Conservation (phyloP, 2,797 vertebrate genomes). For the Falco concolor region DNA sequence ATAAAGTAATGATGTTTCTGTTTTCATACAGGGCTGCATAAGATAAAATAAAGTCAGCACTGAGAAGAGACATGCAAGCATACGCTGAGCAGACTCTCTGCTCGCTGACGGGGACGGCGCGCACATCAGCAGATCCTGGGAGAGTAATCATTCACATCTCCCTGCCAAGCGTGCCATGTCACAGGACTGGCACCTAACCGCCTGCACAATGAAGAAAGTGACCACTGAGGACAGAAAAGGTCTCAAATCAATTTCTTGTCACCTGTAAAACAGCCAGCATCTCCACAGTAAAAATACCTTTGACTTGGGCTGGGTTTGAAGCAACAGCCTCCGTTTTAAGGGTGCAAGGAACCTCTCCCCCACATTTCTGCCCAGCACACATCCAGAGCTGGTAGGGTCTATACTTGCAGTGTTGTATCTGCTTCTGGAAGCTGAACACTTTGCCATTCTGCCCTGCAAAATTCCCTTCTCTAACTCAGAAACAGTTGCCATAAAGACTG, state of each 20-base stretch:
- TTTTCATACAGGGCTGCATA: not conserved
- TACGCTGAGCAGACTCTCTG: not conserved
- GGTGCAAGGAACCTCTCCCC: not conserved
- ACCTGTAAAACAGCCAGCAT: not conserved
- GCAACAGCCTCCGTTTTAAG: not conserved
- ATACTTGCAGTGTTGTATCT: accelerated
- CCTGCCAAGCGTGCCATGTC: not conserved
- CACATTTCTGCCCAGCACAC: not conserved
- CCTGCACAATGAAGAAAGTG: not conserved
- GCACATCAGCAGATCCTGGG: not conserved
- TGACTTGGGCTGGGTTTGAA: not conserved
- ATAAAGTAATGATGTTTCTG: not conserved
- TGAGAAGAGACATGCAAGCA: not conserved
- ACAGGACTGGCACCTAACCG: not conserved
- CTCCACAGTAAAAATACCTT: not conserved
- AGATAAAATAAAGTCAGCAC: not conserved
- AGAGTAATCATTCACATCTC: not conserved
- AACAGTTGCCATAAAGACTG: not conserved
- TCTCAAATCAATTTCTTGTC: not conserved
- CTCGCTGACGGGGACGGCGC: not conserved
- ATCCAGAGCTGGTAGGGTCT: not conserved
- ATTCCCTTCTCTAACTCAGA: not conserved
- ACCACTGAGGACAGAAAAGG: not conserved
- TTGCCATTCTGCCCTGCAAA: not conserved
- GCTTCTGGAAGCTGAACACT: not conserved